These are phyloP conservation scores for Gryon sp. DNA, from an alignment of 1,140 invertebrate species.

Conservation along the genomic window DNA sequence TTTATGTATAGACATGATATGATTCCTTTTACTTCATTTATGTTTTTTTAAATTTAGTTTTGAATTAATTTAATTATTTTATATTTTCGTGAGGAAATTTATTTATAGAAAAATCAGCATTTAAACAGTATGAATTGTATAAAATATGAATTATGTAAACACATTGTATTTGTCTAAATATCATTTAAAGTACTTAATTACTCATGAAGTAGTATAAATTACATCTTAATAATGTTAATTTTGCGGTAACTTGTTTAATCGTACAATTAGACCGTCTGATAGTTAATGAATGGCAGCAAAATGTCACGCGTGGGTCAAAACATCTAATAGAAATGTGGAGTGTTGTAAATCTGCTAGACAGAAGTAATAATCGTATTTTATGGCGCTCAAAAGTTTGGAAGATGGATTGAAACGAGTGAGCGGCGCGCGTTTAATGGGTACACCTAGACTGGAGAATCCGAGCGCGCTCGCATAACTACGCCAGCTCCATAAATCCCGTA, in stretches of 20 bases:
- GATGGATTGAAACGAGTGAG: conserved; percentile 61
- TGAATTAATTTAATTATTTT: too few species aligned
- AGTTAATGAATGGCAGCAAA: conserved; percentile 49
- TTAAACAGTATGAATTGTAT: too few species aligned
- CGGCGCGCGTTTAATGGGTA: conserved; percentile 57
- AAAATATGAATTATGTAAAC: too few species aligned
- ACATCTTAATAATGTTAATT: too few species aligned
- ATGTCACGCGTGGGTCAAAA: conserved; percentile 32
- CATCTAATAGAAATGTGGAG: conserved; percentile 50
- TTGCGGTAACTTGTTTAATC: background rate
- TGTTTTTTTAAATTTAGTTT: too few species aligned
- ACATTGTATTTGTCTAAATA: too few species aligned
- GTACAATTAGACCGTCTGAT: conserved; percentile 16
- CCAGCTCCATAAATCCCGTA: conserved; percentile 57
- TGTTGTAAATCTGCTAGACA: conserved; percentile 58
- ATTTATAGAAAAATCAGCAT: too few species aligned
- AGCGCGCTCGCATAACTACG: conserved; percentile 56
- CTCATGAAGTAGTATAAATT: too few species aligned
- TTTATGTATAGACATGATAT: too few species aligned
- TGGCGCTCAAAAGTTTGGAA: conserved; percentile 54
- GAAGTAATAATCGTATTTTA: conserved; percentile 67
- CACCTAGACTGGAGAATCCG: conserved; percentile 49
- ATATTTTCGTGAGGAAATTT: too few species aligned
- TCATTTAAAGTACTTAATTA: too few species aligned
- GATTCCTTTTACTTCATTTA: too few species aligned